A percentile compares a stretch with the other conserved stretches of the same genome.
These are phyloP conservation scores for Drosophila phalerata DNA, from an alignment of 2,888 invertebrate species.

Conservation along the genomic window DNA sequence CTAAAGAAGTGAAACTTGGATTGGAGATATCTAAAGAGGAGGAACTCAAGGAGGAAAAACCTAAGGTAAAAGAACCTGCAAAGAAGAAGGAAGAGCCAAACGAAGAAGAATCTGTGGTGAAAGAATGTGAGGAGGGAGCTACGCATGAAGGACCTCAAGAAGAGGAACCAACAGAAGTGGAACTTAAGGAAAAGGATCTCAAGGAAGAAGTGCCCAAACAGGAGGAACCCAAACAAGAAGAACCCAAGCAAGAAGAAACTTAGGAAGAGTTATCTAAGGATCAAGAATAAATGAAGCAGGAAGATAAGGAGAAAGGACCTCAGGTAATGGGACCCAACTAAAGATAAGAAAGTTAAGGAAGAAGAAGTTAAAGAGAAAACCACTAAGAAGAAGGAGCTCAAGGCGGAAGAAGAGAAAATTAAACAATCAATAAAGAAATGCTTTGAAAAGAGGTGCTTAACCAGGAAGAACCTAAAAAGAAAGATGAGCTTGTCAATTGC, in stretches of 20 bases:
- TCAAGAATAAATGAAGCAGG: background rate
- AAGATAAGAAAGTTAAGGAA: too few relatives aligned
- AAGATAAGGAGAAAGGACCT: too few relatives aligned
- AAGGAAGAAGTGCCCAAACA: background rate
- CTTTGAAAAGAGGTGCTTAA: background rate
- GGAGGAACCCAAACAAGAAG: background rate
- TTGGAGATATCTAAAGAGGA: background rate
- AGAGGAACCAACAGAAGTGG: background rate
- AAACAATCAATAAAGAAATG: too few relatives aligned
- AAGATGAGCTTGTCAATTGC: background rate
- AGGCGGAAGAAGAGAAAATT: too few relatives aligned
- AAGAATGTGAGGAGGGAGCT: background rate
- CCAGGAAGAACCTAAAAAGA: background rate
- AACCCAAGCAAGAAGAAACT: background rate
- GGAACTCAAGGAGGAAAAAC: background rate
- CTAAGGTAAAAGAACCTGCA: background rate
- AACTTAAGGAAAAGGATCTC: background rate
- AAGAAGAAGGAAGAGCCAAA: background rate
- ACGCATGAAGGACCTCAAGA: background rate
- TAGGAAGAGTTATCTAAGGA: background rate
- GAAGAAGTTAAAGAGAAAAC: too few relatives aligned
- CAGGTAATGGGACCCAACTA: too few relatives aligned
- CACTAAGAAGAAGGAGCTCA: too few relatives aligned
- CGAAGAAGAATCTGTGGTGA: background rate
- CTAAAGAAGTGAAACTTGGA: background rate